Evolutionary conservation across 2,797 vertebrate species (phyloP).

Genomic region (Sebastes hopkinsi): DNA sequence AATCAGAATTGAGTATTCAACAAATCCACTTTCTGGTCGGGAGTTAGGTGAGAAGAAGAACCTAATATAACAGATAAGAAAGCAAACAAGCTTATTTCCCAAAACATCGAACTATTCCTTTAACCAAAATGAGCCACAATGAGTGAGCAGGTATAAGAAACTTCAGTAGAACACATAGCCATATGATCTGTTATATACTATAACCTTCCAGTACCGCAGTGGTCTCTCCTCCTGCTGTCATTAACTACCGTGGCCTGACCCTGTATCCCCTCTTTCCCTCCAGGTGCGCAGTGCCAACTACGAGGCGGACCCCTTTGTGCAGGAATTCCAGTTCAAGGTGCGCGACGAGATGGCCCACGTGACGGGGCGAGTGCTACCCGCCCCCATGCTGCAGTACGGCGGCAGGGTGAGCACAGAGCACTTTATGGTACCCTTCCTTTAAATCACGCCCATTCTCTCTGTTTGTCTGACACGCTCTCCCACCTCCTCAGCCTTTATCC

Average conservation of each 20-base stretch:
- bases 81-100: neutral
- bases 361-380: constrained; percentile 96
- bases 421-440: constrained; percentile 84
- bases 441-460: constrained; percentile 81
- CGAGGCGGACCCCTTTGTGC: constrained; percentile 96
- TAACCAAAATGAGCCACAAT: neutral
- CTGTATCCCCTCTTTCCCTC: neutral
- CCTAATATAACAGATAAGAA: neutral
- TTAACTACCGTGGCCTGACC: neutral
- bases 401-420: constrained; percentile 94
- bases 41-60: neutral
- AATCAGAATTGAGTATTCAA: too few relatives aligned
- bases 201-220: neutral
- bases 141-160: neutral
- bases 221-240: neutral
- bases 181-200: neutral
- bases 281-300: constrained; percentile 99
- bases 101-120: neutral
- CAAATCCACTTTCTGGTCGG: neutral
- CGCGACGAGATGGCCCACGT: constrained; percentile 99
- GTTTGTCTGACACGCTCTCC: constrained; percentile 71
- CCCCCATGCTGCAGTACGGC: constrained; percentile 98
- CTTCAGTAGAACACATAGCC: neutral
- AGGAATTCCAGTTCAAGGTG: constrained; percentile 98
- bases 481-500: constrained; percentile 23